Evolutionary conservation across 2,113 vertebrate species (phyloP).

Genomic region (Saccopteryx bilineata): DNA sequence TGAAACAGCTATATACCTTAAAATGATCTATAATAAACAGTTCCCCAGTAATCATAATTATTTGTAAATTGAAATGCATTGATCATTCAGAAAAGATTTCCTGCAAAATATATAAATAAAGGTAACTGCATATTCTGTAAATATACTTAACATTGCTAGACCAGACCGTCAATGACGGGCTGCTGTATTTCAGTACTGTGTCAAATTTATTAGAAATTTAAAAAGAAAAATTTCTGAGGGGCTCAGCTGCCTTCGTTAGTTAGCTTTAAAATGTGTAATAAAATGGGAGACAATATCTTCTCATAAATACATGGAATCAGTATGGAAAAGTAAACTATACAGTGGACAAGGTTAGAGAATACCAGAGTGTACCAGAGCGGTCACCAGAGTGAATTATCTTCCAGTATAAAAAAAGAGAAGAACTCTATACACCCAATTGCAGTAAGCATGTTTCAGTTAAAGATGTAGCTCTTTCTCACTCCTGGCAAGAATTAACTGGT

Average conservation of each 20-base stretch:
- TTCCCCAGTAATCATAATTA: conserved; percentile 83
- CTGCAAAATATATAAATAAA: conserved; percentile 88
- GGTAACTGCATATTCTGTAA: conserved; percentile 86
- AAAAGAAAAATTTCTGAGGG: conserved; percentile 81
- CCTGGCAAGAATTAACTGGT: conserved; percentile 90
- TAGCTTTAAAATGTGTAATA: conserved; percentile 88
- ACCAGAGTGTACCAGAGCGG: conserved; percentile 87
- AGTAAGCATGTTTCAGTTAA: conserved; percentile 85
- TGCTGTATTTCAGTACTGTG: conserved; percentile 80
- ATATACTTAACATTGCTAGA: conserved; percentile 80
- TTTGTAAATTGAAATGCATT: conserved; percentile 86
- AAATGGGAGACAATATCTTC: conserved; percentile 87
- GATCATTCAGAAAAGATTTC: conserved; percentile 87
- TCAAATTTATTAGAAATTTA: conserved; percentile 87
- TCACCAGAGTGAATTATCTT: conserved; percentile 88
- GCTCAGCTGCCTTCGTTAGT: conserved; percentile 87
- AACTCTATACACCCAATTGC: conserved; percentile 86
- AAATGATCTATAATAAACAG: conserved; percentile 82
- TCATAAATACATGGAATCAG: conserved; percentile 86
- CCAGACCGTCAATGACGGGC: conserved; percentile 82
- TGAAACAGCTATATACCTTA: conserved; percentile 81
- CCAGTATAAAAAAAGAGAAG: conserved; percentile 86
- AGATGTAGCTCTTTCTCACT: conserved; percentile 88
- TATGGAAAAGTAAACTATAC: conserved; percentile 88
- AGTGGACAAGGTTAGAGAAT: conserved; percentile 87